A percentile compares a stretch with the other conserved stretches of the same genome.
These are phyloP conservation scores for Netelia inedita DNA, from an alignment of 2,888 invertebrate species.

Conservation along the genomic window DNA sequence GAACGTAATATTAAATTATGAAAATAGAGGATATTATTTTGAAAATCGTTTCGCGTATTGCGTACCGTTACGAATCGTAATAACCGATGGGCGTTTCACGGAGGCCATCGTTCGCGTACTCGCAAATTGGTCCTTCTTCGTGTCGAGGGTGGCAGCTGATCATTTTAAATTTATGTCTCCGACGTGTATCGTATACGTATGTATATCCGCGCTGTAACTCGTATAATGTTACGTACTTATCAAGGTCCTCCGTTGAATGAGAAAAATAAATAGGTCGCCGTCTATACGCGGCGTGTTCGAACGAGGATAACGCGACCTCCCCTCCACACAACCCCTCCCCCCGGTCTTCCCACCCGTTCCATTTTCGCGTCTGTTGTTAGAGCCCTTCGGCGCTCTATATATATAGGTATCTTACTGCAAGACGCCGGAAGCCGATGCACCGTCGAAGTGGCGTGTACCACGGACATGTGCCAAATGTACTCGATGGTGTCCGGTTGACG, in stretches of 20 bases:
- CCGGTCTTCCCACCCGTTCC: too few species aligned
- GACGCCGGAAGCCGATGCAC: constrained; percentile 6
- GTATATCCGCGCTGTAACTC: background rate
- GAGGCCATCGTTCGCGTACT: background rate
- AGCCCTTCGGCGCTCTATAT: constrained; percentile 54
- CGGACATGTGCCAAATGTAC: constrained; percentile 74
- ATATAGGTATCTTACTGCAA: constrained; percentile 6
- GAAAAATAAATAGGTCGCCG: constrained; percentile 58
- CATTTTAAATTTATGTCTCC: constrained; percentile 55
- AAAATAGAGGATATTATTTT: background rate
- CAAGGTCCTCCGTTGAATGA: constrained; percentile 39
- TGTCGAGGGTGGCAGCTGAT: constrained; percentile 53
- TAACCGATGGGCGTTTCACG: constrained; percentile 3
- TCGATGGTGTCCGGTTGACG: constrained; percentile 77
- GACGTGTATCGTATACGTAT: background rate
- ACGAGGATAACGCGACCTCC: constrained; percentile 14
- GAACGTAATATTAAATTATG: background rate
- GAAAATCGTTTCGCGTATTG: background rate
- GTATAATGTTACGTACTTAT: constrained; percentile 10
- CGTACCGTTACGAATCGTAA: constrained; percentile 1
- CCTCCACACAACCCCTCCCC: too few species aligned
- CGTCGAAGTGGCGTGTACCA: background rate
- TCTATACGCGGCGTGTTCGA: constrained; percentile 13
- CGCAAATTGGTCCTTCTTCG: constrained; percentile 29
- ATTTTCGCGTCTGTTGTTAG: constrained; percentile 6